phyloP scores from a whole-genome alignment of 2,888 invertebrate species.

The Drosophila putrida region DNA sequence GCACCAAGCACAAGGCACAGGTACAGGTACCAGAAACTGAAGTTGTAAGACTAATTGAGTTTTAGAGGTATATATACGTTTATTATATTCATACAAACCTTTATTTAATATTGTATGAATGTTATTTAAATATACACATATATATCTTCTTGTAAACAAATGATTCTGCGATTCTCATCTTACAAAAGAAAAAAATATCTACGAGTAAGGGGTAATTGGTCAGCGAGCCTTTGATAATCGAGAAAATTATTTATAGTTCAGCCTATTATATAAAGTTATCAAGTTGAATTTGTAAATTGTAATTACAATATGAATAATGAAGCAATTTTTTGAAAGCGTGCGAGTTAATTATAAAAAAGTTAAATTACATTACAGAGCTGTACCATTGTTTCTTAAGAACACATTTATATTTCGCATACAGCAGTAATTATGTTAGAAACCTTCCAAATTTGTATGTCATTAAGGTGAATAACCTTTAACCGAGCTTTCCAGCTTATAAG shows the following conservation, averaged over 20 bases:
- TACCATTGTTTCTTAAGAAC: neutral
- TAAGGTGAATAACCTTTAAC: constrained; percentile 18
- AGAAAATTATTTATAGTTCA: neutral
- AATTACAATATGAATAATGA: too few relatives aligned
- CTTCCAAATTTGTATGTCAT: constrained; percentile 10
- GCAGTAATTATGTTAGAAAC: neutral
- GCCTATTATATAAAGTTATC: too few relatives aligned
- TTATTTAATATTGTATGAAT: constrained; percentile 30
- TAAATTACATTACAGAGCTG: neutral
- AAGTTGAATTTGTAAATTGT: too few relatives aligned
- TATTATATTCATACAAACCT: constrained; percentile 38
- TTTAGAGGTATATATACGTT: constrained; percentile 33
- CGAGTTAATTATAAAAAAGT: neutral
- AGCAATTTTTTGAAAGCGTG: too few relatives aligned
- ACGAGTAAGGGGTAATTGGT: constrained; percentile 1
- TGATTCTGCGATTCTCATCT: neutral
- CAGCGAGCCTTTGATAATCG: neutral
- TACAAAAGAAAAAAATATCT: constrained; percentile 8
- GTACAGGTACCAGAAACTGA: constrained; percentile 46
- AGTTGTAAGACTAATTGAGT: constrained; percentile 43
- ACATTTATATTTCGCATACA: neutral
- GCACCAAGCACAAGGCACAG: constrained; percentile 23
- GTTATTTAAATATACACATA: constrained; percentile 75
- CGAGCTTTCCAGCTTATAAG: neutral
- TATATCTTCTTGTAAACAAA: constrained; percentile 52